phyloP scores from a whole-genome alignment of 1,140 invertebrate genomes.

The Vanessa tameamea region DNA sequence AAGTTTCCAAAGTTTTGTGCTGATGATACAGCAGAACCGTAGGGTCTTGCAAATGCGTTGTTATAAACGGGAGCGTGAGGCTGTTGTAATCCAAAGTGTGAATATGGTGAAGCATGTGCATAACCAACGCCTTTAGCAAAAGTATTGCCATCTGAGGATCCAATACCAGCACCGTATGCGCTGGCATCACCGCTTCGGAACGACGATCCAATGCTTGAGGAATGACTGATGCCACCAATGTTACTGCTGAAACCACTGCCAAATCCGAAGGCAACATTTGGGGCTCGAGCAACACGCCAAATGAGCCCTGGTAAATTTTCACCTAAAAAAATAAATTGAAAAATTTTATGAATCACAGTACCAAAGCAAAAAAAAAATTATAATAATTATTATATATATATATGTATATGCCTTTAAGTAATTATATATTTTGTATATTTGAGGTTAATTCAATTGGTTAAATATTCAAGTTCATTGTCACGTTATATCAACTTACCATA shows the following conservation, averaged over 20 bases:
- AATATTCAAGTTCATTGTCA: not conserved
- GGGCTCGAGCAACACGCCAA: constrained; percentile 27
- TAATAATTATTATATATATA: too few relatives aligned
- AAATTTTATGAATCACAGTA: not conserved
- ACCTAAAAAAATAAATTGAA: constrained; percentile 16
- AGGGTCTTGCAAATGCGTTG: constrained; percentile 35
- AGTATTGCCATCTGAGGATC: constrained; percentile 26
- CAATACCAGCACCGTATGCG: constrained; percentile 54
- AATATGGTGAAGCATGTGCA: constrained; percentile 29
- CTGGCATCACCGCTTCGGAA: constrained; percentile 62
- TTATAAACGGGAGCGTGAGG: constrained; percentile 19
- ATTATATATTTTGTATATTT: too few relatives aligned
- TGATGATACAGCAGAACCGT: constrained; percentile 43
- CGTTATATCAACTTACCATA: constrained; percentile 33
- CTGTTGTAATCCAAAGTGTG: constrained; percentile 5
- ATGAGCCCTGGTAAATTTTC: constrained; percentile 9
- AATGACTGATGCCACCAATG: constrained; percentile 67
- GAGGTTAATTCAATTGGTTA: not conserved
- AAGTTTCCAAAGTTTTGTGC: constrained; percentile 54
- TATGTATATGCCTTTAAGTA: too few relatives aligned
- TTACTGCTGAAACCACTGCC: constrained; percentile 72
- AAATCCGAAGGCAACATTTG: constrained; percentile 59
- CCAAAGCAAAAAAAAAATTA: too few relatives aligned
- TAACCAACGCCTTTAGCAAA: constrained; percentile 33
- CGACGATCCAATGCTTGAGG: constrained; percentile 58